Conservation (phyloP, 2,888 invertebrate genomes). For the Camponotus fellah region DNA sequence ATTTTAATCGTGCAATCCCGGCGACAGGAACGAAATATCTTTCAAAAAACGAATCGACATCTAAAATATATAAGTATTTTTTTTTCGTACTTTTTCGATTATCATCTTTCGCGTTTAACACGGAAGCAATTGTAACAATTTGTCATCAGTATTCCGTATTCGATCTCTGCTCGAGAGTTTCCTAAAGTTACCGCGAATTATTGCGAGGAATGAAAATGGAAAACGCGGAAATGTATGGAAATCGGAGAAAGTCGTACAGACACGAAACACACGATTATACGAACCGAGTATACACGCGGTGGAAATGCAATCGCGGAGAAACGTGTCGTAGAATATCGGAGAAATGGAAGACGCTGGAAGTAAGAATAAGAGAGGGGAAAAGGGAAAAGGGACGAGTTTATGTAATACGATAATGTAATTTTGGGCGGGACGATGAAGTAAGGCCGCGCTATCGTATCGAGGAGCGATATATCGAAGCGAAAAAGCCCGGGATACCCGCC, state of each 20-base stretch:
- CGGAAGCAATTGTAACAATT: neutral
- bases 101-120: neutral
- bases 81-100: neutral
- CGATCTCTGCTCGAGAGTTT: neutral
- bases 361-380: neutral
- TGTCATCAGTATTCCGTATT: conserved; percentile 4
- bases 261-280: neutral
- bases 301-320: conserved; percentile 3
- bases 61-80: neutral
- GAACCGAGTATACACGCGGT: neutral
- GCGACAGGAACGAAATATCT: conserved; percentile 40
- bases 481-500: neutral
- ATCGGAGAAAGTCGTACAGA: conserved; percentile 45
- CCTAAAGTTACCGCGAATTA: neutral
- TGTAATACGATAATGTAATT: conserved; percentile 47
- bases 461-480: conserved; percentile 9
- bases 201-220: conserved; percentile 24
- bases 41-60: conserved; percentile 12
- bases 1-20: conserved; percentile 59
- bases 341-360: neutral
- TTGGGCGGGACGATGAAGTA: conserved; percentile 22
- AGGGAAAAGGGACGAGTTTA: conserved; percentile 19
- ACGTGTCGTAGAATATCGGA: neutral
- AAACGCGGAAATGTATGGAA: conserved; percentile 40
- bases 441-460: conserved; percentile 44